Conservation (phyloP, 1,140 invertebrate genomes). For the Stratiolaelaps scimitus region DNA sequence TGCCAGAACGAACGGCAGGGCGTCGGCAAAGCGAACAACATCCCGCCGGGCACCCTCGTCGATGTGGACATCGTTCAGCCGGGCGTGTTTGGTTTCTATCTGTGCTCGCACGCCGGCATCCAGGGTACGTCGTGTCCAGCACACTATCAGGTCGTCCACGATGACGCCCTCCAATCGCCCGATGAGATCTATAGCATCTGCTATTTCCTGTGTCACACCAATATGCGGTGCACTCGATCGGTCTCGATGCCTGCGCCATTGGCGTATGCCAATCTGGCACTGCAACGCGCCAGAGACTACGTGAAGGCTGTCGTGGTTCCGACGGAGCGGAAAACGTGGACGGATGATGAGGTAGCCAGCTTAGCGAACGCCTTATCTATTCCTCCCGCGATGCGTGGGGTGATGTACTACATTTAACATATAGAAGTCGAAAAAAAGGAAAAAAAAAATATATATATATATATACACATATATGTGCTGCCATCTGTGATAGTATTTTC, state of each 20-base stretch:
- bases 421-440: no score
- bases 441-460: no score
- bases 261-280: constrained; percentile 85
- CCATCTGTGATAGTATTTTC: no score
- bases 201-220: constrained; percentile 76
- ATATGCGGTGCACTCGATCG: constrained; percentile 65
- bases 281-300: constrained; percentile 49
- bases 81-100: constrained; percentile 66
- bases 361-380: no score
- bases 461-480: no score
- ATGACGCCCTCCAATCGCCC: constrained; percentile 58
- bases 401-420: no score
- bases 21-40: constrained; percentile 47
- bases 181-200: constrained; percentile 68
- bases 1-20: constrained; percentile 34
- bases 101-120: constrained; percentile 51
- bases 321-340: no score
- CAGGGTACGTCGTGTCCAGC: constrained; percentile 72
- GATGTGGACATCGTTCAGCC: constrained; percentile 68
- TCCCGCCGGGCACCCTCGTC: constrained; percentile 68
- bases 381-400: no score
- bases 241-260: constrained; percentile 86
- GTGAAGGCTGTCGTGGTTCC: no score
- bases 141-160: constrained; percentile 69
- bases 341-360: no score